phyloP scores from a whole-genome alignment of 2,888 invertebrate genomes.

The Germaria angustata region DNA sequence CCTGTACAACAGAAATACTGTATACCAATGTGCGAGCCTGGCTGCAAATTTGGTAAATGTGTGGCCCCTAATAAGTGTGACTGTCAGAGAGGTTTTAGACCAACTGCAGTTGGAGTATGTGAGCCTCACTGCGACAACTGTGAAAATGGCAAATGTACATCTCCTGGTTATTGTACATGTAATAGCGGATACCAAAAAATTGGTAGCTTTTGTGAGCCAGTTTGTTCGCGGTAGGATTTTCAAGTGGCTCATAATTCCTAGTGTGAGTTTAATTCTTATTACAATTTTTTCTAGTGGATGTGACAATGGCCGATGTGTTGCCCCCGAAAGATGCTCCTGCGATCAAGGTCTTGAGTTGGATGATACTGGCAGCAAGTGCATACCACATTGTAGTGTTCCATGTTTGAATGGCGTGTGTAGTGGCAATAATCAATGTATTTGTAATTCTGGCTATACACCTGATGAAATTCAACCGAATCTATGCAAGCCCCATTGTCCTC shows the following conservation, averaged over 20 bases:
- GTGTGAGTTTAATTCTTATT: too few relatives aligned
- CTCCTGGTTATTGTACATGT: conserved; percentile 83
- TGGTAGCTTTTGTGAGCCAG: conserved; percentile 77
- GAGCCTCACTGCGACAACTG: conserved; percentile 79
- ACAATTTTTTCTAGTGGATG: conserved; percentile 75
- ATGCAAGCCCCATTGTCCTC: conserved; percentile 84
- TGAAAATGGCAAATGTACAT: conserved; percentile 82
- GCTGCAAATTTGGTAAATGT: conserved; percentile 74
- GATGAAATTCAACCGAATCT: conserved; percentile 79
- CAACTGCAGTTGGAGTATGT: conserved; percentile 73
- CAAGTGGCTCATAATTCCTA: too few relatives aligned
- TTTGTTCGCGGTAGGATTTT: conserved; percentile 75
- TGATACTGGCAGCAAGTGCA: conserved; percentile 79
- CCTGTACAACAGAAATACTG: conserved; percentile 74
- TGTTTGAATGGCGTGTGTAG: conserved; percentile 87
- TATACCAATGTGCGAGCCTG: conserved; percentile 75
- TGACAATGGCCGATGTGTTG: conserved; percentile 78
- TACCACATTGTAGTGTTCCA: conserved; percentile 83
- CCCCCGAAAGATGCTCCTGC: conserved; percentile 79
- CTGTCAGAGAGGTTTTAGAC: conserved; percentile 73
- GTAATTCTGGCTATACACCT: conserved; percentile 81
- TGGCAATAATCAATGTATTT: conserved; percentile 83
- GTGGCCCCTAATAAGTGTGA: conserved; percentile 76
- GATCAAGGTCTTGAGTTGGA: conserved; percentile 73
- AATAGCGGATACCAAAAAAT: conserved; percentile 81